These are phyloP conservation scores for Monoplex corrugatus DNA, from an alignment of 2,888 invertebrate genomes.

Conservation along the genomic window DNA sequence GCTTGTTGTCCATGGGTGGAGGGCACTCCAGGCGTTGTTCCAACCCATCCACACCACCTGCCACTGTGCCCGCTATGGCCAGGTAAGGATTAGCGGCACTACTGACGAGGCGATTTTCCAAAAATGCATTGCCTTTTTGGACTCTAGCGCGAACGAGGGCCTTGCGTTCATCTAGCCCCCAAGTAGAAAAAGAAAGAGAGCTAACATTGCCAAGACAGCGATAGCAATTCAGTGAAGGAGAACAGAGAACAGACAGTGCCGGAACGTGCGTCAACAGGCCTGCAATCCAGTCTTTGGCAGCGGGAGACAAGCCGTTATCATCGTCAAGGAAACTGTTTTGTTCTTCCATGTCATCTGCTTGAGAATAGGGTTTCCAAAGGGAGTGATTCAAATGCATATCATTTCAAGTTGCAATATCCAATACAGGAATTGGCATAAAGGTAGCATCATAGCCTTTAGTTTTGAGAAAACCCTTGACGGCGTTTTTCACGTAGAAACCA, in stretches of 20 bases:
- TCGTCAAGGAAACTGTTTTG: not conserved
- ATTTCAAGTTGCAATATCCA: not conserved
- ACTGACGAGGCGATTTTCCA: constrained; percentile 55
- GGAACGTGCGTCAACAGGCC: constrained; percentile 54
- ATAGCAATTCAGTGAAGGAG: constrained; percentile 57
- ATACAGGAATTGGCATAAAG: not conserved
- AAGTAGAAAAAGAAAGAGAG: constrained; percentile 49
- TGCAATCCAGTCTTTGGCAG: constrained; percentile 57
- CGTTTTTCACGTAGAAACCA: constrained; percentile 31
- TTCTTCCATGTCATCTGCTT: constrained; percentile 2
- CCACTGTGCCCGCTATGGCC: constrained; percentile 55
- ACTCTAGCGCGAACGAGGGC: constrained; percentile 48
- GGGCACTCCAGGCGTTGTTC: constrained; percentile 53
- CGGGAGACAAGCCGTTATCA: constrained; percentile 36
- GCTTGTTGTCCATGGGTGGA: not conserved
- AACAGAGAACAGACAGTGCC: constrained; percentile 50
- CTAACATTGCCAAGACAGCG: constrained; percentile 43
- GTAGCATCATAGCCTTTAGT: constrained; percentile 10
- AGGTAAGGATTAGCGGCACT: constrained; percentile 57
- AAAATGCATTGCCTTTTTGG: constrained; percentile 48
- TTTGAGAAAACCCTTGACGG: constrained; percentile 11
- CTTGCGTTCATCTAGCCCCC: constrained; percentile 54
- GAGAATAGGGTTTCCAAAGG: not conserved
- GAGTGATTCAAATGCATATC: constrained; percentile 32
- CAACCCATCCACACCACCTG: constrained; percentile 58